Percentiles rank a stretch among this genome's conserved stretches.
phyloP scores from a whole-genome alignment of 2,113 vertebrate genomes.

The Phylloscopus trochiloides region DNA sequence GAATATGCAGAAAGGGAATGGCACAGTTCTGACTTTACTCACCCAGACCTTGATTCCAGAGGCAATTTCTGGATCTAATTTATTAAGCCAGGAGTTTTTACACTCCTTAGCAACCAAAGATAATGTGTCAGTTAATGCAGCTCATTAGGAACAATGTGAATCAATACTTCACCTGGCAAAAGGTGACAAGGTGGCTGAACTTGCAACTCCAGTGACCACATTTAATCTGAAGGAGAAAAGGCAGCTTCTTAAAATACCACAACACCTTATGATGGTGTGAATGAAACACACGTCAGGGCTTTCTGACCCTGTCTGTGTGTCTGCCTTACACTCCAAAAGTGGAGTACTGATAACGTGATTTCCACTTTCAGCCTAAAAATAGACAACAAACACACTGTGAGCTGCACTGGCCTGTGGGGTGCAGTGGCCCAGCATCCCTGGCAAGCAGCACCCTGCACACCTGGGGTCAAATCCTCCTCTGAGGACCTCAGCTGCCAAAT shows the following conservation, averaged over 20 bases:
- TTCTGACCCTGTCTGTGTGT: not conserved
- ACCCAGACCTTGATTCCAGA: not conserved
- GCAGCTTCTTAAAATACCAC: not conserved
- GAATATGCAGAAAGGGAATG: not conserved
- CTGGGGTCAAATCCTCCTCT: not conserved
- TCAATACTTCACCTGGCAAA: not conserved
- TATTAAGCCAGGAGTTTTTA: not conserved
- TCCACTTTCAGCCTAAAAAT: not conserved
- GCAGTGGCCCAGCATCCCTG: not conserved
- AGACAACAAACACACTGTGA: rapidly evolving
- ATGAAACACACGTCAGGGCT: not conserved
- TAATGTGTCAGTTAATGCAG: not conserved
- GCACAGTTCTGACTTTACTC: not conserved
- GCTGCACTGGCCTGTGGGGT: rapidly evolving
- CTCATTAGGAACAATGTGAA: not conserved
- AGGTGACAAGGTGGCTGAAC: not conserved
- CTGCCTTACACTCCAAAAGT: not conserved
- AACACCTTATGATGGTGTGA: rapidly evolving
- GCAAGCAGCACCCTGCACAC: not conserved
- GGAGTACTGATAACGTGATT: not conserved
- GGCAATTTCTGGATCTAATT: not conserved
- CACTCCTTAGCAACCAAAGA: not conserved
- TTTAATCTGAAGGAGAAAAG: not conserved
- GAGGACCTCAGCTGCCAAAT: not conserved
- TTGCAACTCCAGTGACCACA: not conserved